Conservation (phyloP, 2,113 vertebrate species). For the Myrmecophaga tridactyla region DNA sequence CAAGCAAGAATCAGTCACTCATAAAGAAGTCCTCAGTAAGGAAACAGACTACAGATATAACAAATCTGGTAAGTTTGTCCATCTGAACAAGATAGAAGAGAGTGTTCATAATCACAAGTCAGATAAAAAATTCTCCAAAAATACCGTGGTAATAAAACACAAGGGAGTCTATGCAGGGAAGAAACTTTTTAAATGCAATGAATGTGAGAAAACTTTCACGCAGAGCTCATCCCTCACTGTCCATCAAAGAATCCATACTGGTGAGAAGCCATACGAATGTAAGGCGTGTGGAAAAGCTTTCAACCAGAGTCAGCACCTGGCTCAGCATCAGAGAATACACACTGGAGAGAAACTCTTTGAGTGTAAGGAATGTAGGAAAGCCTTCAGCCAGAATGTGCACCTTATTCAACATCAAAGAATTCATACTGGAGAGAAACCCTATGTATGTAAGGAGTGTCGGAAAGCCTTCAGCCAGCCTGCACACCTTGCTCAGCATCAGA, state of each 20-base stretch:
- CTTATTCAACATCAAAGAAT: conserved; percentile 70
- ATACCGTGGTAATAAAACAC: conserved; percentile 44
- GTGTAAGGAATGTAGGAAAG: conserved; percentile 70
- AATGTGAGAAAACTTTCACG: conserved; percentile 75
- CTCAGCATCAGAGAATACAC: conserved; percentile 68
- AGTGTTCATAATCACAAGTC: conserved; percentile 52
- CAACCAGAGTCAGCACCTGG: conserved; percentile 67
- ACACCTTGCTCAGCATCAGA: conserved; percentile 57
- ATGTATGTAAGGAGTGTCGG: conserved; percentile 52
- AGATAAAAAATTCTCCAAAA: conserved; percentile 47
- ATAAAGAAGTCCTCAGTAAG: not conserved
- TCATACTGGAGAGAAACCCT: conserved; percentile 64
- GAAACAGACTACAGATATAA: not conserved
- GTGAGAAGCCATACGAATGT: conserved; percentile 71
- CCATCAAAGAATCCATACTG: conserved; percentile 74
- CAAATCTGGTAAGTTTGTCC: not conserved
- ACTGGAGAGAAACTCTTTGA: conserved; percentile 69
- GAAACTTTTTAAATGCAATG: conserved; percentile 71
- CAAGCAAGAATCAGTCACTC: not conserved
- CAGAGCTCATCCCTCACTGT: conserved; percentile 70
- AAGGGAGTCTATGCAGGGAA: conserved; percentile 64
- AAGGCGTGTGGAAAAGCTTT: conserved; percentile 72
- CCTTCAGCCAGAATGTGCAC: conserved; percentile 70
- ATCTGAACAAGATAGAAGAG: conserved; percentile 30
- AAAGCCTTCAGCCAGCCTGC: conserved; percentile 65